Conservation (phyloP, 2,888 invertebrate species). For the Crocallis elinguaria region DNA sequence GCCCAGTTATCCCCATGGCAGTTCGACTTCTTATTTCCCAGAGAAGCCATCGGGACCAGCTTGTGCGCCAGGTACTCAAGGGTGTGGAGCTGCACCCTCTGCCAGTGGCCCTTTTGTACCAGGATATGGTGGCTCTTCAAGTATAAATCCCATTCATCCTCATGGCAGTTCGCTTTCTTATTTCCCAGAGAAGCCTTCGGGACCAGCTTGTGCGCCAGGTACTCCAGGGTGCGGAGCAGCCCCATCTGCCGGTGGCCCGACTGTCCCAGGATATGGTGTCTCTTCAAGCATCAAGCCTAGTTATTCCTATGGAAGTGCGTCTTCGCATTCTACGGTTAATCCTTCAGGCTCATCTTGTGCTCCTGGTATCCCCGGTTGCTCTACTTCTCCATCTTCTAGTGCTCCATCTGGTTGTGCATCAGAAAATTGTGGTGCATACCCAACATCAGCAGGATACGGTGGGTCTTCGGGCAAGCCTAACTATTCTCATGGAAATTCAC, state of each 20-base stretch:
- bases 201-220: slow-evolving; percentile 10
- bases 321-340: not conserved
- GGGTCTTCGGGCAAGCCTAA: not conserved
- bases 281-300: not conserved
- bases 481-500: slow-evolving; percentile 4
- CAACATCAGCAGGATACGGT: not conserved
- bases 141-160: too few species aligned
- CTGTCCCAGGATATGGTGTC: not conserved
- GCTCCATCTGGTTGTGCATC: not conserved
- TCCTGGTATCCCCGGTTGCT: slow-evolving; percentile 13
- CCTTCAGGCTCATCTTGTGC: slow-evolving; percentile 2
- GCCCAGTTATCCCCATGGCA: not conserved
- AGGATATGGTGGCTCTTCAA: too few species aligned
- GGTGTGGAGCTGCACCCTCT: too few species aligned
- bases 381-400: not conserved
- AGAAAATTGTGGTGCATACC: not conserved
- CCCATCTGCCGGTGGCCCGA: not conserved
- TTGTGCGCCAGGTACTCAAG: not conserved
- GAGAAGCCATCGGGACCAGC: not conserved
- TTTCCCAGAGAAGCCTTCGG: not conserved
- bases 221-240: slow-evolving; percentile 3
- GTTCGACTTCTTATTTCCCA: not conserved
- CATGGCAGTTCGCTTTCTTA: too few species aligned
- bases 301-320: not conserved
- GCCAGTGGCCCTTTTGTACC: too few species aligned